Evolutionary conservation across 2,888 invertebrate species (phyloP), one percentile per base, ranked within the genome.

Genomic region (Boloria euphrosyne): DNA sequence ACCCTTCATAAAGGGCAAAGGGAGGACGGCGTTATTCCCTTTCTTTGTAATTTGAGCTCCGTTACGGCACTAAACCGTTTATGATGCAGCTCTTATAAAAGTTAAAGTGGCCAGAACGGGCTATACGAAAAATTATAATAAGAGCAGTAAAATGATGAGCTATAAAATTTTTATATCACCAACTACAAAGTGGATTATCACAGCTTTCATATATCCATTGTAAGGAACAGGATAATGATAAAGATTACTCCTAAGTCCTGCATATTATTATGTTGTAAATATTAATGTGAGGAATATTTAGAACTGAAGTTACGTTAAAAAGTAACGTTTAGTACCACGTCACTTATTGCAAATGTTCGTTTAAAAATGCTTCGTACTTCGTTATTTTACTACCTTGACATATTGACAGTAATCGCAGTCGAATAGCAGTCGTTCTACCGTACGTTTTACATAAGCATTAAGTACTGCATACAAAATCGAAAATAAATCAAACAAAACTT

Each of bases 21-120:
- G 87, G 87, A 87, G 85, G 84, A 82, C 83, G 83, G 82, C 82
- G 77, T 84, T 80, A 81, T 81, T 85, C 82, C 83, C 85, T 84
- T 86, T 85, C 83, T 86, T 86, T 82, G 86, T 88, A 87, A 89
- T 89, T 89, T 84, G 82, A 85, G 82, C 84, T 81, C 81, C 86
- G 87, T 87, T 87, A 89, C 85, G 85, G 80, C 82, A 86, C 86
- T 88, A 87, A 89, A 87, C 86, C 84, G 85, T 89, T 89, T 89
- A 90, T 87, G 89, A 88, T 87, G 86, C 81, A 83, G 82, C 84
- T 86, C 83, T 83, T 83, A 84, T 80, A 87, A 88, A 87, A 87
- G 87, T 88, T 87, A 87, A 84, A 86, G 66, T 66, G 68, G 66
- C 62, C 64, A 84, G 82, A 75, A 82, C 76, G 82, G 83, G 84